Evolutionary conservation across 2,113 vertebrate genomes (phyloP).

Genomic region (Gasterosteus nipponicus): DNA sequence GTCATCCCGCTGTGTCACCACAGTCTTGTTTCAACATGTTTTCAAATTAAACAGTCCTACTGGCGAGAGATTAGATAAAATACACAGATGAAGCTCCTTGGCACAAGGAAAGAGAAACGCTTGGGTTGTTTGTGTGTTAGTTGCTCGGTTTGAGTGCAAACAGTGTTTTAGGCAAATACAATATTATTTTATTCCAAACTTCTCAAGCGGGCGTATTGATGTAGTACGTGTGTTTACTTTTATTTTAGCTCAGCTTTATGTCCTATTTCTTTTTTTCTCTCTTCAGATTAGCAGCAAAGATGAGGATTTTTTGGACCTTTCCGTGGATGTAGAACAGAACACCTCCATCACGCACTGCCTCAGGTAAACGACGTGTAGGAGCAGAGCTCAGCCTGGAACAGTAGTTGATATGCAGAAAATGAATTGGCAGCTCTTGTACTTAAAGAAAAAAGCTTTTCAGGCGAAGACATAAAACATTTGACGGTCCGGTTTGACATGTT

Average conservation of each 20-base stretch:
- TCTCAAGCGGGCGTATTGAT: neutral
- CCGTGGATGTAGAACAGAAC: constrained; percentile 98
- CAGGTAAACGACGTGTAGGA: constrained; percentile 80
- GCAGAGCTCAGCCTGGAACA: neutral
- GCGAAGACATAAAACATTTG: constrained; percentile 6
- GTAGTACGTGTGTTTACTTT: neutral
- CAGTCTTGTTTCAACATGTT: constrained; percentile 15
- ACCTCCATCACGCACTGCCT: constrained; percentile 98
- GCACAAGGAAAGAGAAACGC: neutral
- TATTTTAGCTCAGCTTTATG: neutral
- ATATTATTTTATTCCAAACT: neutral
- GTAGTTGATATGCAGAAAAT: neutral
- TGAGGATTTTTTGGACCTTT: constrained; percentile 99
- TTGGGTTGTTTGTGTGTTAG: neutral
- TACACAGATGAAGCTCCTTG: neutral
- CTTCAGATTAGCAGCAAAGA: constrained; percentile 98
- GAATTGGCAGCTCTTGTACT: neutral
- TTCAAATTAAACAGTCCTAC: neutral
- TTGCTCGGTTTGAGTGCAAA: neutral
- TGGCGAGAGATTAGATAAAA: neutral
- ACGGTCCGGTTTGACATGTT: neutral
- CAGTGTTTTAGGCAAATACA: constrained; percentile 1
- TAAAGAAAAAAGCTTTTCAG: neutral
- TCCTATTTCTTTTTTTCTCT: neutral
- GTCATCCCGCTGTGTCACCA: neutral